Base-by-base conservation (phyloP, 2,888 invertebrate species). In the Lapara coniferarum region DNA sequence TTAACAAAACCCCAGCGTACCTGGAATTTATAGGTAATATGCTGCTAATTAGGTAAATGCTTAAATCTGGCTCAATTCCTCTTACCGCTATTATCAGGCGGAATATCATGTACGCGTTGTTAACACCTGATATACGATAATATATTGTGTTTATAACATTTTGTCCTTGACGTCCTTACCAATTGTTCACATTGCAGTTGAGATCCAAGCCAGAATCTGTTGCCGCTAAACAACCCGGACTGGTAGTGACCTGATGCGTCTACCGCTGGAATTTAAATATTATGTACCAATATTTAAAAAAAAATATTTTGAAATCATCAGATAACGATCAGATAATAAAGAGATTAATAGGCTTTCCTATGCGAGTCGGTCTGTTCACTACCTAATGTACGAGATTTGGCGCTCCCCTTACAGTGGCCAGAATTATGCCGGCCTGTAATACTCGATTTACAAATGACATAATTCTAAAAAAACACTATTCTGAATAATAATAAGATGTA, bases 181-280 rank as follows among this genome's bases (percentile, higher is more conserved):
- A 94, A 78, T 49, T 79, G 75, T 37, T 85, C 76, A 72, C 94
- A 94, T 72, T 89, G 87, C 25, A 86, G 79, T 71, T 90, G 92
- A 8, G 93, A 94, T 55, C 94, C 94, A 66, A 94, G 84, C 94
- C 94, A 94, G 74, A 84, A 89, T 0, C 88, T 84, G 66, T 87
- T 86, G n/a, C 94, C 94, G 58, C 84, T 82, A 74, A 91, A 88
- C n/a, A 92, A 74, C 0, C 90, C 91, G 0, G 91, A 84, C 37
- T 85, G 84, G 76, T 92, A 93, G 14, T 92, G 89, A 0, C 94
- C 94, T 0, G 93, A 89, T 5, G 94, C 89, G 70, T 94, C 94
- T 13, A 90, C 84, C 63, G 84, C 94, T 94, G 81, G 51, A 56
- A 69, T 3, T 46, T 10, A 12, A 52, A 68, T 51, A 25, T 67